Base-by-base conservation (phyloP, 2,888 invertebrate genomes). In the Amblyjoppa proteus region DNA sequence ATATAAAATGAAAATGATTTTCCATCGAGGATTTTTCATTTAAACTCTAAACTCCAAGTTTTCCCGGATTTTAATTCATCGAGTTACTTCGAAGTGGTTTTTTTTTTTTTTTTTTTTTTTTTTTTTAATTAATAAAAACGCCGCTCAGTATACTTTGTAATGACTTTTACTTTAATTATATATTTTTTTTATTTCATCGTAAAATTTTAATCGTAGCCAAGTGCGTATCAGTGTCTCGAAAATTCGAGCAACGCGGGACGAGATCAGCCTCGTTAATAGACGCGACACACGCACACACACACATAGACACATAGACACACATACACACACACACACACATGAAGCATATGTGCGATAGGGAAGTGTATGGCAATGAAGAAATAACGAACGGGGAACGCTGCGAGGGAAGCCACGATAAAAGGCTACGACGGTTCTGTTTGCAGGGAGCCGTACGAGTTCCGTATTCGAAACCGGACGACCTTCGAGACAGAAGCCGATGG, bases 401-500 rank as follows among this genome's bases (percentile, higher is more conserved):
- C 4, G 49, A 64, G 71, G 7, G 41, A 56, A 38, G 20, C 71
- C 28, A 41, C 74, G 38, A 11, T 20, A 83, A 51, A 58, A 78
- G 31, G 58, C 53, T 13, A 41, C 45, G 68, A 56, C 53, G 51
- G 45, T 13, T 53, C 45, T 69, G 38, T 41, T 16, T 28, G 51
- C 77, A 49, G 51, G 25, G 74, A 76, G 64, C 69, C 69, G 77
- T 64, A n/a, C 38, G 75, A 88, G 85, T 88, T 88, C 87, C 87
- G 87, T 88, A 88, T 85, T 80, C 80, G 70, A 83, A 83, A 88
- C 87, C 34, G 51, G 87, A 73, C 69, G 87, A 79, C 87, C 87
- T 87, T 87, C 87, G 81, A 68, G 77, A 74, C 53, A 58, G 58
- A 70, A 53, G 28, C 61, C 77, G 78, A 34, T 20, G 74, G 68